Evolutionary conservation across 2,888 invertebrate species (phyloP).

Genomic region (Malachius bipustulatus): DNA sequence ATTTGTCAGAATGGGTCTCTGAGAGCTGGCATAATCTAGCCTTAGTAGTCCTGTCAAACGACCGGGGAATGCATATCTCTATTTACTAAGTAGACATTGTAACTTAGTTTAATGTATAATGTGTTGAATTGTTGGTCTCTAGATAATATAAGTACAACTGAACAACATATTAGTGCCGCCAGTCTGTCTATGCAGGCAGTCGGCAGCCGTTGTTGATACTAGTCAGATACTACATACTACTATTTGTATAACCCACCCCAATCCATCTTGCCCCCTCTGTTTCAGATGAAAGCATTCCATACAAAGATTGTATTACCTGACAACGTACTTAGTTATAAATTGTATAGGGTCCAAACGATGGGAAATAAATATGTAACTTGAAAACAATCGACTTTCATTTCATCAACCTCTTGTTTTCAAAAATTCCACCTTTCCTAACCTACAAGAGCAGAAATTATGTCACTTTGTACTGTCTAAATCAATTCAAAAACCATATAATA

Average conservation of each 20-base stretch:
- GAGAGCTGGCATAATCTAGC: conserved; percentile 25
- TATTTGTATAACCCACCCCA: conserved; percentile 38
- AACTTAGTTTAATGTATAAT: conserved; percentile 36
- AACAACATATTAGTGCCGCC: conserved; percentile 20
- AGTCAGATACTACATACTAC: too few relatives aligned
- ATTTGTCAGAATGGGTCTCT: too few relatives aligned
- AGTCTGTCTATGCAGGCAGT: conserved; percentile 8
- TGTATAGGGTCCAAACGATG: conserved; percentile 64
- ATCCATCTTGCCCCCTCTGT: conserved; percentile 38
- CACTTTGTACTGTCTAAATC: too few relatives aligned
- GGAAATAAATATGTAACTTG: conserved; percentile 57
- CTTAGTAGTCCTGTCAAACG: conserved; percentile 37
- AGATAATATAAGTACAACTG: conserved; percentile 32
- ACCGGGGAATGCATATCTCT: conserved; percentile 39
- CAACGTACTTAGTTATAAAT: conserved; percentile 50
- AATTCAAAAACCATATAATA: too few relatives aligned
- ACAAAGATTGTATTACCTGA: conserved; percentile 45
- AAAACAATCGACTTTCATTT: conserved; percentile 25
- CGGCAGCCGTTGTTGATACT: conserved; percentile 35
- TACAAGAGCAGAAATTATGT: too few relatives aligned
- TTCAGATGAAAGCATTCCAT: conserved; percentile 39
- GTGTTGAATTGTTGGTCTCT: conserved; percentile 37
- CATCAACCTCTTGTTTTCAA: background rate
- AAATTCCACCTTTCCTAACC: too few relatives aligned
- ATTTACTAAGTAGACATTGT: conserved; percentile 33